Percentiles rank a stretch among this genome's conserved stretches.
These are phyloP conservation scores for Peribatodes rhomboidaria DNA, from an alignment of 2,888 invertebrate genomes.

Conservation along the genomic window DNA sequence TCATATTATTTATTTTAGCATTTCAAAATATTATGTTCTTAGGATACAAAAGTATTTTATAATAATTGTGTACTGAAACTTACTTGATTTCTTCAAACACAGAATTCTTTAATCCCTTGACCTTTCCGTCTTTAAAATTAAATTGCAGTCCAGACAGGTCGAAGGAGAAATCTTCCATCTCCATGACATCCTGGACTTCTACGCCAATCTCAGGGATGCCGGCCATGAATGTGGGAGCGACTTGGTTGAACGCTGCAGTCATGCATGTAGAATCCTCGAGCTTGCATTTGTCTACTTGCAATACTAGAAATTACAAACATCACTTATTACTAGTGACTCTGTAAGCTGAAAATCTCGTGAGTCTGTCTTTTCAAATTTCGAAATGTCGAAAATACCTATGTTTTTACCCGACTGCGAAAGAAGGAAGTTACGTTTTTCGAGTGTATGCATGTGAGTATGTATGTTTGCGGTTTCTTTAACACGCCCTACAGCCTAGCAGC, in stretches of 20 bases:
- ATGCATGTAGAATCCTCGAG: constrained; percentile 59
- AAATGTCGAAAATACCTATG: no score
- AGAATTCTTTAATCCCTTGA: constrained; percentile 57
- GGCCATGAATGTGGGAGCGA: constrained; percentile 52
- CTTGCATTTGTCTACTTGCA: constrained; percentile 62
- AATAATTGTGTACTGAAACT: constrained; percentile 39
- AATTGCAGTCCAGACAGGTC: constrained; percentile 65
- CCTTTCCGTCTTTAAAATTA: constrained; percentile 52
- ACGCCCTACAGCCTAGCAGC: no score
- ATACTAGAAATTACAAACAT: constrained; percentile 47
- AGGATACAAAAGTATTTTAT: no score
- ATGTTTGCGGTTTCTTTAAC: no score
- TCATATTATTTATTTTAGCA: no score
- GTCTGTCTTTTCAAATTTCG: no score
- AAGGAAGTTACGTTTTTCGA: no score
- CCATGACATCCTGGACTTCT: constrained; percentile 59
- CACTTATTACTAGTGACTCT: not conserved
- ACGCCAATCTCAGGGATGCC: constrained; percentile 60
- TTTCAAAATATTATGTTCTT: no score
- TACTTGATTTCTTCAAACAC: constrained; percentile 60
- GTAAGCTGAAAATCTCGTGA: no score
- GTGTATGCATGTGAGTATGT: no score
- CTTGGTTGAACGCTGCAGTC: constrained; percentile 56
- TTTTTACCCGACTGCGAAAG: no score
- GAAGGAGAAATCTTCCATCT: constrained; percentile 57